phyloP scores from a whole-genome alignment of 2,797 vertebrate species.

The Anguilla megastoma region DNA sequence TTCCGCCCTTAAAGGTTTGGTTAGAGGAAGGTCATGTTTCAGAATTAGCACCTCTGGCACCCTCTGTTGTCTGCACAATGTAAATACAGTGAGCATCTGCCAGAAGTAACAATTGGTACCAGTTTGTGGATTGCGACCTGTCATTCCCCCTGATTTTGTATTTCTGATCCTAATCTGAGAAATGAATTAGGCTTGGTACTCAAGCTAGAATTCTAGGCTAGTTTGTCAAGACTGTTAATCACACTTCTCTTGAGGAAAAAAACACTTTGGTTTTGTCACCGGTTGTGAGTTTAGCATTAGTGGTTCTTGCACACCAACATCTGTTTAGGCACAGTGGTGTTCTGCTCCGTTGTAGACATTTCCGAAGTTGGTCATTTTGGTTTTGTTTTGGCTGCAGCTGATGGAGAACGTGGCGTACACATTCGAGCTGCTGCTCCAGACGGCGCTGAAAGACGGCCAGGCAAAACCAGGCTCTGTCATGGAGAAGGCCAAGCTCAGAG shows the following conservation, averaged over 20 bases:
- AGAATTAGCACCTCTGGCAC: not conserved
- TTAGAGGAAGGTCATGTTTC: not conserved
- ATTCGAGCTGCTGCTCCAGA: conserved; percentile 72
- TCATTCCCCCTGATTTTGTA: not conserved
- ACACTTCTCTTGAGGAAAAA: not conserved
- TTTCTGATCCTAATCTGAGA: not conserved
- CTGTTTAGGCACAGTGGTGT: not conserved
- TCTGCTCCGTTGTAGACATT: not conserved
- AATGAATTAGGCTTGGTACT: not conserved
- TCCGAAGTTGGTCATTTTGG: not conserved
- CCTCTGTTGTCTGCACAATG: not conserved
- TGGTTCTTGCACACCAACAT: not conserved
- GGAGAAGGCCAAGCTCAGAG: conserved; percentile 81
- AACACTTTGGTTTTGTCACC: not conserved
- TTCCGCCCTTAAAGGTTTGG: not conserved
- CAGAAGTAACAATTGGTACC: not conserved
- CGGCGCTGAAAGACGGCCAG: conserved; percentile 62
- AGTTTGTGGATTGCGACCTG: not conserved
- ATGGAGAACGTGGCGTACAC: conserved; percentile 81
- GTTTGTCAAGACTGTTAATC: not conserved
- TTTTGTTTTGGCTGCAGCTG: conserved; percentile 63
- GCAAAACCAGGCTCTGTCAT: conserved; percentile 65
- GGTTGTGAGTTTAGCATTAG: not conserved
- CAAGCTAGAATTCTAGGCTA: not conserved
- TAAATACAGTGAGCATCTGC: not conserved